These are phyloP conservation scores for Crossocerus cetratus DNA, from an alignment of 2,888 invertebrate genomes.

Conservation along the genomic window DNA sequence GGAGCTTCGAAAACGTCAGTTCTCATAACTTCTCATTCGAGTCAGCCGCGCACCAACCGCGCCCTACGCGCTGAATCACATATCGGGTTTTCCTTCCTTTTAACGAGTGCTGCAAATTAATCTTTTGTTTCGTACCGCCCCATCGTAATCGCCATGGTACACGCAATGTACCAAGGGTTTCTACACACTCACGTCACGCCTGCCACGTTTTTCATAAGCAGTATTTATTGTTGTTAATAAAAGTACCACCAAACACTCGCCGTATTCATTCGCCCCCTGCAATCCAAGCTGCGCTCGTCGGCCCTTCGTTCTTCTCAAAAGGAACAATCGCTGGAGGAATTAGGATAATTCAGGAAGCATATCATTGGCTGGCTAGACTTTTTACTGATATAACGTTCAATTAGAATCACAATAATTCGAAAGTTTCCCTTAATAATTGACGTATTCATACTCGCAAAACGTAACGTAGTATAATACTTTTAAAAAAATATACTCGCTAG, in stretches of 20 bases:
- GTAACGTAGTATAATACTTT: slow-evolving; percentile 59
- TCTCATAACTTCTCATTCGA: slow-evolving; percentile 7
- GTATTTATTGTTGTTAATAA: slow-evolving; percentile 75
- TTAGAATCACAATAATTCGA: slow-evolving; percentile 61
- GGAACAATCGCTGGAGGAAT: background rate
- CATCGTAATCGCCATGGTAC: slow-evolving; percentile 30
- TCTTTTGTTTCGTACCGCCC: slow-evolving; percentile 21
- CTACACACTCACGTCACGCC: slow-evolving; percentile 46
- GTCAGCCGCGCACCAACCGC: slow-evolving; percentile 5
- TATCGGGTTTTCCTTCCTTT: slow-evolving; percentile 10
- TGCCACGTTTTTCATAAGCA: slow-evolving; percentile 65
- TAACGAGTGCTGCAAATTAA: slow-evolving; percentile 38
- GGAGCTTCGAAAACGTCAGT: slow-evolving; percentile 11
- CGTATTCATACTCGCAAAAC: slow-evolving; percentile 63
- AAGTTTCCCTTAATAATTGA: slow-evolving; percentile 60
- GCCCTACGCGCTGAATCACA: background rate
- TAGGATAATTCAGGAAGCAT: background rate
- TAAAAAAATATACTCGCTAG: slow-evolving; percentile 60
- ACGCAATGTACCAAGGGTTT: slow-evolving; percentile 37
- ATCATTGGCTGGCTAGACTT: slow-evolving; percentile 43
- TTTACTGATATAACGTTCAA: slow-evolving; percentile 63
- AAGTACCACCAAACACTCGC: slow-evolving; percentile 49
- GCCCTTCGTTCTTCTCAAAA: background rate
- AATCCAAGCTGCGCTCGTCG: background rate
- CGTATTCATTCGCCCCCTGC: background rate